Conservation (phyloP, 1,140 invertebrate species). For the Galleria mellonella region DNA sequence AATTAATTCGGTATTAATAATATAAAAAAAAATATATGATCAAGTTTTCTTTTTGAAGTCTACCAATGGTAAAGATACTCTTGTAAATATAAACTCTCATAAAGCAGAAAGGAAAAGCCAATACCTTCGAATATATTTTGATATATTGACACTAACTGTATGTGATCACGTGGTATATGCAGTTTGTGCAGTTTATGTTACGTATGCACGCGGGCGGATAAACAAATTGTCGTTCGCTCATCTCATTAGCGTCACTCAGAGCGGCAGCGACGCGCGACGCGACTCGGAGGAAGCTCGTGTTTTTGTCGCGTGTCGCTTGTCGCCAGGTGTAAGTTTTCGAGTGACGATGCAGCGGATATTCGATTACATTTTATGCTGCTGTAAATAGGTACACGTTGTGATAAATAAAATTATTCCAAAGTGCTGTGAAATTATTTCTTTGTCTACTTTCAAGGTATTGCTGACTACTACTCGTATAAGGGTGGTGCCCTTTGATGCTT, state of each 20-base stretch:
- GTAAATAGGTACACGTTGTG: slow-evolving; percentile 1
- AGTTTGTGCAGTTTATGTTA: slow-evolving; percentile 2
- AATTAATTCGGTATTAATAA: too few relatives aligned
- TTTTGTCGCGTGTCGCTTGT: slow-evolving; percentile 15
- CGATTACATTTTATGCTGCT: slow-evolving; percentile 30
- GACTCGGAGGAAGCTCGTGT: slow-evolving; percentile 17
- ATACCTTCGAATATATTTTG: too few relatives aligned
- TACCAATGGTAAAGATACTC: too few relatives aligned
- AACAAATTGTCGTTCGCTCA: slow-evolving; percentile 48
- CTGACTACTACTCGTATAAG: too few relatives aligned
- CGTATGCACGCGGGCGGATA: slow-evolving; percentile 32
- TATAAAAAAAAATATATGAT: too few relatives aligned
- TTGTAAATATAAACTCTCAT: too few relatives aligned
- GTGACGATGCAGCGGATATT: slow-evolving; percentile 30
- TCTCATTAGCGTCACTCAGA: slow-evolving; percentile 58
- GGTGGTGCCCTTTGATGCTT: too few relatives aligned
- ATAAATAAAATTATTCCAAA: not conserved
- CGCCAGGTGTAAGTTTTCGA: slow-evolving; percentile 38
- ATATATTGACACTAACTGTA: too few relatives aligned
- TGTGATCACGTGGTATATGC: not conserved
- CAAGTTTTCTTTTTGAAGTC: too few relatives aligned
- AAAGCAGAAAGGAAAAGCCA: slow-evolving; percentile 7
- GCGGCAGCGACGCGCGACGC: slow-evolving; percentile 18
- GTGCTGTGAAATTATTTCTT: not conserved
- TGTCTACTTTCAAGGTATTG: not conserved